Conservation (phyloP, 1,140 invertebrate species). For the Euwallacea similis region DNA sequence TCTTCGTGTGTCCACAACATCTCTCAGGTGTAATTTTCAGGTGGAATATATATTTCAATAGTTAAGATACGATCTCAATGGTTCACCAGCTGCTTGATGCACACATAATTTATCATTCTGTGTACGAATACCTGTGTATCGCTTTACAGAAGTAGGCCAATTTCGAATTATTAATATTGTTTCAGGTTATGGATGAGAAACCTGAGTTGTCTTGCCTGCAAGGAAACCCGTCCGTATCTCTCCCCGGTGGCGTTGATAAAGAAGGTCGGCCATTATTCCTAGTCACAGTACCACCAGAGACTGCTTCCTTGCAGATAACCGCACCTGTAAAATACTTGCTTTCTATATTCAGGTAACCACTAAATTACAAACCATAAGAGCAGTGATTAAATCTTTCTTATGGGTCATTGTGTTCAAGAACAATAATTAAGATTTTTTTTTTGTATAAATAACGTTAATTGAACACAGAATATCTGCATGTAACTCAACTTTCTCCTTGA, state of each 20-base stretch:
- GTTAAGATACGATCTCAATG: too few species aligned
- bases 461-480: too few species aligned
- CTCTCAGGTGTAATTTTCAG: too few species aligned
- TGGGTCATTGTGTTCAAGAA: background rate
- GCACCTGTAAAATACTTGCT: conserved; percentile 62
- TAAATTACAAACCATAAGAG: background rate
- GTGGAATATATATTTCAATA: too few species aligned
- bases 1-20: too few species aligned
- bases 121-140: too few species aligned
- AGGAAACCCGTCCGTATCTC: conserved; percentile 46
- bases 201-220: conserved; percentile 60
- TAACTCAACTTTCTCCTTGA: background rate
- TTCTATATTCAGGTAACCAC: conserved; percentile 62
- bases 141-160: too few species aligned
- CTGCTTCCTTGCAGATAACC: conserved; percentile 59
- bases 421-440: background rate
- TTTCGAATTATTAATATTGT: background rate
- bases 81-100: too few species aligned
- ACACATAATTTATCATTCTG: too few species aligned
- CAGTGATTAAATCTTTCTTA: background rate
- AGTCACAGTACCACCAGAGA: conserved; percentile 63
- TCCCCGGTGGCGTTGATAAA: conserved; percentile 67
- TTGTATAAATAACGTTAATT: background rate
- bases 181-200: conserved; percentile 52
- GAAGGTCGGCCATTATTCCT: conserved; percentile 65